These are phyloP conservation scores for Oryzias dopingdopingensis DNA, from an alignment of 2,797 vertebrate genomes.

Conservation along the genomic window DNA sequence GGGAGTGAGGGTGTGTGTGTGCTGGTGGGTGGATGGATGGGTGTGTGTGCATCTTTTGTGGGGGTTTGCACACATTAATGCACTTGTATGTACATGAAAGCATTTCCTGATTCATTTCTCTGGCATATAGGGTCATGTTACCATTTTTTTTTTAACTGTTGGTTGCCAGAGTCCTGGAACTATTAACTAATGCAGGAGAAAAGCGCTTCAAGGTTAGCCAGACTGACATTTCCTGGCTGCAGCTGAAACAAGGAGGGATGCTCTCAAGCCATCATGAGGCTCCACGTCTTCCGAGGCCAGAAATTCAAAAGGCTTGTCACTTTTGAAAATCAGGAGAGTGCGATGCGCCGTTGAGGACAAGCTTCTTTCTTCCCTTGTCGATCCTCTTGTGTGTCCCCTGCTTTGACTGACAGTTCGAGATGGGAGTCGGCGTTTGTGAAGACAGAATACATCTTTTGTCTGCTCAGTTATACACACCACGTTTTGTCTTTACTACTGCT, in stretches of 20 bases:
- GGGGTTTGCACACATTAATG: slow-evolving; percentile 22
- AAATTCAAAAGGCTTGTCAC: slow-evolving; percentile 81
- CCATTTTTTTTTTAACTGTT: slow-evolving; percentile 45
- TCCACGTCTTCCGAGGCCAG: slow-evolving; percentile 68
- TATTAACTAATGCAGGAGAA: slow-evolving; percentile 59
- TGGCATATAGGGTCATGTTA: slow-evolving; percentile 50
- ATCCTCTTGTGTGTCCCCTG: slow-evolving; percentile 70
- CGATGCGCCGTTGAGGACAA: slow-evolving; percentile 84
- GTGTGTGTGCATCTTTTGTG: slow-evolving; percentile 35
- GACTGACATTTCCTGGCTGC: slow-evolving; percentile 69
- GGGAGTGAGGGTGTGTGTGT: slow-evolving; percentile 53
- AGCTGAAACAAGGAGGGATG: slow-evolving; percentile 62
- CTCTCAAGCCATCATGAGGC: slow-evolving; percentile 69
- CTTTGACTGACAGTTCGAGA: slow-evolving; percentile 87
- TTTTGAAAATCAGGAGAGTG: slow-evolving; percentile 81
- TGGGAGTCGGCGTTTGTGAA: slow-evolving; percentile 86
- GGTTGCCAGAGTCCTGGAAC: slow-evolving; percentile 52
- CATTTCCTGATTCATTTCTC: slow-evolving; percentile 62
- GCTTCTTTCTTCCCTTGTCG: slow-evolving; percentile 74
- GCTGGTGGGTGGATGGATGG: slow-evolving; percentile 17
- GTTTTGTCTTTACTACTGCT: slow-evolving; percentile 81
- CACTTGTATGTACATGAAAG: slow-evolving; percentile 37
- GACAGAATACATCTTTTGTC: slow-evolving; percentile 90
- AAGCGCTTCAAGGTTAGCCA: slow-evolving; percentile 66
- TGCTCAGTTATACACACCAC: slow-evolving; percentile 84